phyloP scores from a whole-genome alignment of 2,797 vertebrate species.

The Sphenopsis melanotis region DNA sequence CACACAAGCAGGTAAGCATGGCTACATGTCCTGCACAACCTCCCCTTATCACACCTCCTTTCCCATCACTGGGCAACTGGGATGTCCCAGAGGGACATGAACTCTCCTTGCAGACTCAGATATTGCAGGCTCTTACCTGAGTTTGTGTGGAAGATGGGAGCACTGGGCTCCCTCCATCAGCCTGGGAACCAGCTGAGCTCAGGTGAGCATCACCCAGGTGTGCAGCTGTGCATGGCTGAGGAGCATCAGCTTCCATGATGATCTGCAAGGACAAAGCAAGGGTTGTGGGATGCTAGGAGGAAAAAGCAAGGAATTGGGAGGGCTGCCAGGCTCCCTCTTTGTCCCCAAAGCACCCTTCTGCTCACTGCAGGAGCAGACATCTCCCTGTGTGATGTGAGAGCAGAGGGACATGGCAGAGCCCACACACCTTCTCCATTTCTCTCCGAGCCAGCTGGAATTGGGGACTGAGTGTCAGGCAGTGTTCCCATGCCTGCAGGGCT shows the following conservation, averaged over 20 bases:
- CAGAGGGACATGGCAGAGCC: accelerated
- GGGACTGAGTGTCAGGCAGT: slow-evolving; percentile 80
- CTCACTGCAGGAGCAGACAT: neutral
- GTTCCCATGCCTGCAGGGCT: slow-evolving; percentile 81
- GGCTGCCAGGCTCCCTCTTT: neutral
- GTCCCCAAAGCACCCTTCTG: neutral
- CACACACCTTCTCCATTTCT: slow-evolving; percentile 81
- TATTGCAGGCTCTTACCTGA: slow-evolving; percentile 4
- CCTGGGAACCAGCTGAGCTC: neutral
- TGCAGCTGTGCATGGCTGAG: neutral
- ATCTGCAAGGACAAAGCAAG: slow-evolving; percentile 13
- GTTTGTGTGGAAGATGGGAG: neutral
- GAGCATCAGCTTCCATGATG: neutral
- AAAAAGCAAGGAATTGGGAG: neutral
- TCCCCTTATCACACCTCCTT: neutral
- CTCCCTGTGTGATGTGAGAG: neutral
- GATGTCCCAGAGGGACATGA: neutral
- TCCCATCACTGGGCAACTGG: neutral
- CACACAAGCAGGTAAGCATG: accelerated
- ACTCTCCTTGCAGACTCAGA: neutral
- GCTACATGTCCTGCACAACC: neutral
- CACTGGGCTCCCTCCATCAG: accelerated
- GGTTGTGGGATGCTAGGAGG: neutral
- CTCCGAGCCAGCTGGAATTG: slow-evolving; percentile 77
- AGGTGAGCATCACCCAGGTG: neutral